These are phyloP conservation scores for Knipowitschia caucasica DNA, from an alignment of 2,797 vertebrate species.

Conservation along the genomic window DNA sequence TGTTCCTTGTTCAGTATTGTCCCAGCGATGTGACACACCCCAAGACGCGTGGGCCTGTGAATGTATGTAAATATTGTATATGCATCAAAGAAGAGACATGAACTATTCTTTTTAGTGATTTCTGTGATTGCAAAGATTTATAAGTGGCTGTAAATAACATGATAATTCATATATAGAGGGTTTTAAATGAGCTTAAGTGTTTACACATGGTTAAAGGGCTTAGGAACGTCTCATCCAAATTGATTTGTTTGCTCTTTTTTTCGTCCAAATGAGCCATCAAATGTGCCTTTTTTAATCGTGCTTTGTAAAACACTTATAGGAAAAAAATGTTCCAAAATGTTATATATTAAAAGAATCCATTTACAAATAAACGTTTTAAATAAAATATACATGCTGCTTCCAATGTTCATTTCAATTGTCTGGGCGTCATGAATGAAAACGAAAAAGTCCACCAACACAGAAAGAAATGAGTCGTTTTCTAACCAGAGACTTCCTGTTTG, in stretches of 20 bases:
- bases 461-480: not conserved
- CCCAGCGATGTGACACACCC: constrained; percentile 1
- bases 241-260: not conserved
- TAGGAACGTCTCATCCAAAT: constrained; percentile 21
- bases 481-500: constrained; percentile 8
- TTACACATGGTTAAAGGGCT: constrained; percentile 33
- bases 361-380: constrained; percentile 87
- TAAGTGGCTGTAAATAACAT: constrained; percentile 85
- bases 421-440: not conserved
- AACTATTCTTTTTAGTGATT: constrained; percentile 79
- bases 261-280: constrained; percentile 2
- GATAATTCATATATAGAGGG: constrained; percentile 76
- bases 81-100: constrained; percentile 68
- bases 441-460: not conserved
- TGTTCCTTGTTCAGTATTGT: constrained; percentile 8
- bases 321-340: constrained; percentile 48
- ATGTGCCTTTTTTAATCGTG: constrained; percentile 36
- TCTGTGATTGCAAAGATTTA: constrained; percentile 78
- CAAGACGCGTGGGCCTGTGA: constrained; percentile 85
- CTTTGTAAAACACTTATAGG: constrained; percentile 39
- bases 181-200: constrained; percentile 36
- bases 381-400: not conserved
- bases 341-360: constrained; percentile 82
- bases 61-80: constrained; percentile 94
- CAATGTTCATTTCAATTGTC: not conserved